Evolutionary conservation across 1,140 invertebrate genomes (phyloP).

Genomic region (Drosophila nebulosa): DNA sequence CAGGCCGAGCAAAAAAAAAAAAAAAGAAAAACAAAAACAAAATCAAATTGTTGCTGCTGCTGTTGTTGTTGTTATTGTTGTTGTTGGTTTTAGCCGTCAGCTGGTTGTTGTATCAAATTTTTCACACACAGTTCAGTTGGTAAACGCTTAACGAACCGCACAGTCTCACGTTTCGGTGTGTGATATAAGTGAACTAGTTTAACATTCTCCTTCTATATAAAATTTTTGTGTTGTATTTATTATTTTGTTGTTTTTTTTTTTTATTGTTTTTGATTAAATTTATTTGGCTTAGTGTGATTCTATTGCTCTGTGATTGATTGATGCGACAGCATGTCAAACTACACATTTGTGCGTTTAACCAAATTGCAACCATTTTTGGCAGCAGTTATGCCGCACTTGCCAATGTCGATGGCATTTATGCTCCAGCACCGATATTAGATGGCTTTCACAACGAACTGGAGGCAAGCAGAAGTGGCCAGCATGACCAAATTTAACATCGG

Average conservation of each 20-base stretch:
- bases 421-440: constrained; percentile 14
- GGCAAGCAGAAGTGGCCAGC: constrained; percentile 9
- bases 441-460: background rate
- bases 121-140: constrained; percentile 21
- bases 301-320: constrained; percentile 23
- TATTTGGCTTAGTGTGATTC: too few relatives aligned
- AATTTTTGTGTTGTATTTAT: background rate
- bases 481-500: constrained; percentile 33
- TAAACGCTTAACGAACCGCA: constrained; percentile 8
- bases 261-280: constrained; percentile 20
- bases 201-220: background rate
- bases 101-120: constrained; percentile 11
- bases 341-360: constrained; percentile 44
- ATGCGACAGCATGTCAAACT: constrained; percentile 52
- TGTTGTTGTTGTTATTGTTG: constrained; percentile 10
- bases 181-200: background rate
- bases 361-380: constrained; percentile 58
- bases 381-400: constrained; percentile 49
- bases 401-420: constrained; percentile 39
- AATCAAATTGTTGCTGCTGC: constrained; percentile 6
- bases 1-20: constrained; percentile 18
- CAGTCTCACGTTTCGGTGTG: constrained; percentile 32
- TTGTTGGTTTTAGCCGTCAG: constrained; percentile 21
- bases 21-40: constrained; percentile 18
- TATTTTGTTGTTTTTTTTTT: background rate